Percentiles rank a stretch among this genome's conserved stretches.
Evolutionary conservation across 1,140 invertebrate genomes (phyloP).

Genomic region (Cryptotermes secundus): DNA sequence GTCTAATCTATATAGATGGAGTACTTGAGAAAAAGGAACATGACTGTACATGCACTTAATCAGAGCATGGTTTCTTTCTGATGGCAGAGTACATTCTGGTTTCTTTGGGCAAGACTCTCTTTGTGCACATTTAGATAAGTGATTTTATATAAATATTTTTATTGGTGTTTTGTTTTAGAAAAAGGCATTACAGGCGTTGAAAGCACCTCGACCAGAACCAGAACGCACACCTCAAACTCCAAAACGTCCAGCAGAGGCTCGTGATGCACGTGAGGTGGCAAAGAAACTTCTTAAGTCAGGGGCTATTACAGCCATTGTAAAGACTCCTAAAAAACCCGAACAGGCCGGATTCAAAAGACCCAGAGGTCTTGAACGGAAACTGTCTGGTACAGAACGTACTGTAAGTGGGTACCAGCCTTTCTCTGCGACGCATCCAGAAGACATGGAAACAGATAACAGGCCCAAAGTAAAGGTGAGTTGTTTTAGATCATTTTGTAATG

Average conservation of each 20-base stretch:
- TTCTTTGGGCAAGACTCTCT: no score
- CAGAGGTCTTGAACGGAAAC: conserved; percentile 76
- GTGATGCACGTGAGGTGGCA: conserved; percentile 92
- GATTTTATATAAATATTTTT: no score
- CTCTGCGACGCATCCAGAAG: conserved; percentile 74
- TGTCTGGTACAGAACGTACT: conserved; percentile 59
- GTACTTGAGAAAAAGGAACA: no score
- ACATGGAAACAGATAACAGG: conserved; percentile 51
- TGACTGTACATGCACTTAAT: no score
- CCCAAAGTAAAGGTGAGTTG: conserved; percentile 39
- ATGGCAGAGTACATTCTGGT: no score
- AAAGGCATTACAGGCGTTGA: conserved; percentile 86
- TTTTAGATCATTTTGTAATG: neutral
- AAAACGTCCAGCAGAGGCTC: conserved; percentile 80
- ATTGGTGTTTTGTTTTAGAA: conserved; percentile 57
- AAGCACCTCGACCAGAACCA: conserved; percentile 83
- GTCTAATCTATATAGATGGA: no score
- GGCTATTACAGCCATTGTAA: conserved; percentile 81
- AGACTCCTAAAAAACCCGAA: conserved; percentile 73
- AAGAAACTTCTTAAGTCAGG: conserved; percentile 94
- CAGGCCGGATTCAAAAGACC: conserved; percentile 82
- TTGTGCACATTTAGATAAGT: no score
- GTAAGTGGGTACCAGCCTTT: conserved; percentile 88
- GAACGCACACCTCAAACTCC: conserved; percentile 69
- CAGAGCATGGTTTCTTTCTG: no score